phyloP scores from a whole-genome alignment of 1,140 invertebrate genomes.

The Aphidius gifuensis region DNA sequence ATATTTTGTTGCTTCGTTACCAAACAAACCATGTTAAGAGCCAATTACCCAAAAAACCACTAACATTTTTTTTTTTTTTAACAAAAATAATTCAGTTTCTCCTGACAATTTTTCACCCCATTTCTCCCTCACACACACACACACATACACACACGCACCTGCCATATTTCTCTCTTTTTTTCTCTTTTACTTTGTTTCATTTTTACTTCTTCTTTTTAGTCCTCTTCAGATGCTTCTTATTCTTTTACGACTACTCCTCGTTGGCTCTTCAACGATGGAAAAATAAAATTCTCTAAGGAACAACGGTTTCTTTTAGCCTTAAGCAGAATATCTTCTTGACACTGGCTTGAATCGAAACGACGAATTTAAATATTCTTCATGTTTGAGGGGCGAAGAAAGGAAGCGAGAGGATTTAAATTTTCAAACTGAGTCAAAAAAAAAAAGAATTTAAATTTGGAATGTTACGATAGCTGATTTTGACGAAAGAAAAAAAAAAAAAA shows the following conservation, averaged over 20 bases:
- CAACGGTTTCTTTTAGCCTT: neutral
- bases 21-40: constrained; percentile 19
- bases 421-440: neutral
- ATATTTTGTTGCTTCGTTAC: constrained; percentile 10
- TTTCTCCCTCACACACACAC: too few species aligned
- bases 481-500: neutral
- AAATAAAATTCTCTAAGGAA: neutral
- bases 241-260: too few species aligned
- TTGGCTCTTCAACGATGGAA: constrained; percentile 1
- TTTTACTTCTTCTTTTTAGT: too few species aligned
- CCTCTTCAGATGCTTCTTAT: too few species aligned
- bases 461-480: constrained; percentile 11
- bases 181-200: too few species aligned
- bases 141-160: too few species aligned
- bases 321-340: constrained; percentile 3
- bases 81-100: constrained; percentile 15
- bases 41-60: constrained; percentile 23
- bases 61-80: constrained; percentile 12
- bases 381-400: neutral
- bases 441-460: constrained; percentile 15
- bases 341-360: neutral
- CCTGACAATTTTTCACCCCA: too few species aligned
- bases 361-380: constrained; percentile 19
- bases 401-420: constrained; percentile 17
- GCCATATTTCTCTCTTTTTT: too few species aligned